Conservation (phyloP, 35 echinoderm and acorn worm genomes). For the Hemicentrotus pulcherrimus region DNA sequence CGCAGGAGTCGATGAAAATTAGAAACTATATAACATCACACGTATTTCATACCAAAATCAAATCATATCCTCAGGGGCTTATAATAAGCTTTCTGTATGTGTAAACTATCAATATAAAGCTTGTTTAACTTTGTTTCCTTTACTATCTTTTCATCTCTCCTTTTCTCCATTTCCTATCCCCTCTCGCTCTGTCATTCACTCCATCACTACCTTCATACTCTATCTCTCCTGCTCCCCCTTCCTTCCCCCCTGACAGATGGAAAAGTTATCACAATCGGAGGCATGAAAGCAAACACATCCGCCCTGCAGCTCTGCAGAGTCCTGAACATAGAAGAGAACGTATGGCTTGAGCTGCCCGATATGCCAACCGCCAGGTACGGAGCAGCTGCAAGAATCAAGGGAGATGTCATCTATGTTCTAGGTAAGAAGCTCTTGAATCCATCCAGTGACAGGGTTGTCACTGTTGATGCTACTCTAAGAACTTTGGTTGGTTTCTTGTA, state of each 20-base stretch:
- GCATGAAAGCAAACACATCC: slow-evolving; percentile 86
- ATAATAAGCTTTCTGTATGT: neutral
- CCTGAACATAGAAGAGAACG: slow-evolving; percentile 73
- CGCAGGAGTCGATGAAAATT: neutral
- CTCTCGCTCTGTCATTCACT: neutral
- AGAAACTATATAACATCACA: neutral
- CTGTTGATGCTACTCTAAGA: no score
- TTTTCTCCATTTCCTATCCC: neutral
- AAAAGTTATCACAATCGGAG: slow-evolving; percentile 84
- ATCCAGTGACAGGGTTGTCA: no score
- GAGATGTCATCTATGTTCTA: slow-evolving; percentile 87
- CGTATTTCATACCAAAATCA: neutral
- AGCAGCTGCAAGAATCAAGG: slow-evolving; percentile 67
- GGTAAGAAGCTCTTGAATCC: slow-evolving; percentile 55
- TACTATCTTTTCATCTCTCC: neutral
- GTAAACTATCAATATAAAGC: no score
- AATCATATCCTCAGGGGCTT: neutral
- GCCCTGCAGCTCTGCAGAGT: slow-evolving; percentile 74
- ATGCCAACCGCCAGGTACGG: slow-evolving; percentile 89
- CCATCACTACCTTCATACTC: neutral
- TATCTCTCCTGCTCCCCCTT: neutral
- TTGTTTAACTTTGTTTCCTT: neutral
- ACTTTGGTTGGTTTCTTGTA: no score
- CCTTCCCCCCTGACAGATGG: slow-evolving; percentile 45
- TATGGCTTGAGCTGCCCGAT: slow-evolving; percentile 83